Base-by-base conservation (phyloP, 2,797 vertebrate genomes). In the Cetoscarus ocellatus region DNA sequence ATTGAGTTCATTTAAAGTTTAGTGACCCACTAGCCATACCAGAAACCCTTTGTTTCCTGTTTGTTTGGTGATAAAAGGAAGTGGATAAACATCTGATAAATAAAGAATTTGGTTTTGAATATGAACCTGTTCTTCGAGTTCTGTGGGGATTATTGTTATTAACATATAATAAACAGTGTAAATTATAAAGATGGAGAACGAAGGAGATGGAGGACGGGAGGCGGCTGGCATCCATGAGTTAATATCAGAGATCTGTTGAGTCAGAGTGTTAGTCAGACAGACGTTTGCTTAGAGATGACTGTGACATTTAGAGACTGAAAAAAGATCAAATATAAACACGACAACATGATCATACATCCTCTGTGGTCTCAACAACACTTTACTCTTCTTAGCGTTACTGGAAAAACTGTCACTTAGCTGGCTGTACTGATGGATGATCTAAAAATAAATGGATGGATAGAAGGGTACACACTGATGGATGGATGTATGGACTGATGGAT, bases 221-320 rank as follows among this genome's bases (percentile, higher is more conserved):
- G 36, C 62, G 52, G 56, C 8, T 62, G 67, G 56, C 60, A 70
- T 43, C 43, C 42, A 6, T 17, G 34, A 18, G 15, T 53, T 60
- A 27, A 45, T 15, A 15, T 18, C 11, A 60, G 12, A 60, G 12
- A 18, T 36, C 27, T 38, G n/a, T 39, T 61, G 48, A 17, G 17
- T 54, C 56, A 15, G 8, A 18, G 44, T 49, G 45, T 61, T 54
- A 48, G 15, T 8, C 50, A 34, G 6, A 61, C 15, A 3, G 35
- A 40, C 1, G 7, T 3, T 19, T 10, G 18, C 11, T 18, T 40
- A 7, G 39, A 69, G 44, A 17, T 27, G 27, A 10, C n/a, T 10
- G 8, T 61, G 58, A 55, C 43, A 61, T 62, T 55, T 62, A 27
- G 12, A 27, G 27, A 27, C 2, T 27, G 27, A 27, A 27, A 27